These are phyloP conservation scores for Eulemur mongoz DNA, from an alignment of 2,797 vertebrate species.

Conservation along the genomic window DNA sequence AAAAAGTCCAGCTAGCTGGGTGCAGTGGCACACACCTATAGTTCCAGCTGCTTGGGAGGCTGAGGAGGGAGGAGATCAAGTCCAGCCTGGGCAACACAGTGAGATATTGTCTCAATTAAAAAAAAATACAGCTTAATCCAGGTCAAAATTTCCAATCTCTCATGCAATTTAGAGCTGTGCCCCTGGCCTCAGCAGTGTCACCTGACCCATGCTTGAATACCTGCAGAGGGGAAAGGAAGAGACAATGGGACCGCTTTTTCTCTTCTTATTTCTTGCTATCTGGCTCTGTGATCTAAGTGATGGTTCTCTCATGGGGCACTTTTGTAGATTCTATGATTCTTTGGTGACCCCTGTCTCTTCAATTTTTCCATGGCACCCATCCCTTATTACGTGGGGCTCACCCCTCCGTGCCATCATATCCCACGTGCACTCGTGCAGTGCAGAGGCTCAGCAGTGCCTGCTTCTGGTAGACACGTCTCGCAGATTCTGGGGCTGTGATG, in stretches of 20 bases:
- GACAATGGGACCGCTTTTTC: not conserved
- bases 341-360: not conserved
- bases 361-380: not conserved
- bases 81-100: too few relatives aligned
- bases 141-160: not conserved
- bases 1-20: not conserved
- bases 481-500: too few relatives aligned
- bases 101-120: too few relatives aligned
- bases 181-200: not conserved
- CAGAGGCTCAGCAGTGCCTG: not conserved
- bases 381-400: not conserved
- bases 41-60: too few relatives aligned
- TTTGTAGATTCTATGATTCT: not conserved
- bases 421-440: fast-evolving
- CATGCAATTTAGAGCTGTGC: not conserved
- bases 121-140: not conserved
- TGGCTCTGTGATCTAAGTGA: not conserved
- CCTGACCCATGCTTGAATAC: not conserved
- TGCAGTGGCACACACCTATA: too few relatives aligned
- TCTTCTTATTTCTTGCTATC: not conserved
- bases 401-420: fast-evolving
- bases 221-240: not conserved
- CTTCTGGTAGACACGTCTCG: not conserved
- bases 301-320: not conserved
- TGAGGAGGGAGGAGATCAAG: too few relatives aligned